These are phyloP conservation scores for Apeira syringaria DNA, from an alignment of 2,888 invertebrate species.

Conservation along the genomic window DNA sequence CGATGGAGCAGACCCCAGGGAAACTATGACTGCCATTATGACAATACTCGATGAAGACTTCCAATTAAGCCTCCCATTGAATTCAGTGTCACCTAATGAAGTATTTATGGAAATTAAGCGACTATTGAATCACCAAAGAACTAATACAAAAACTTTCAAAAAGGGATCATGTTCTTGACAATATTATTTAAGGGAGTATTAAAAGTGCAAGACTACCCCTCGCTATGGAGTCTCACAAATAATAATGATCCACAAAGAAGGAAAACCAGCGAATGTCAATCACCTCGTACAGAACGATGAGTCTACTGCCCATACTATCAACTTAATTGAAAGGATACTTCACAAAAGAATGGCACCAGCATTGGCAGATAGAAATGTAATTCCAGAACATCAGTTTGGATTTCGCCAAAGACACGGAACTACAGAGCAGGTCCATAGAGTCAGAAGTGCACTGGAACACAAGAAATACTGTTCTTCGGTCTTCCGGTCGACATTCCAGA, in stretches of 20 bases:
- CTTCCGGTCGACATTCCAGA: too few relatives aligned
- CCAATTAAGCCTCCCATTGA: too few relatives aligned
- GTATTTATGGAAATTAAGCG: too few relatives aligned
- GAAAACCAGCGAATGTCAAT: neutral
- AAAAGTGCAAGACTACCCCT: neutral
- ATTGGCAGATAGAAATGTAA: neutral
- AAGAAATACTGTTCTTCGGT: too few relatives aligned
- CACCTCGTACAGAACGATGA: neutral
- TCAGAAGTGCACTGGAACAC: neutral
- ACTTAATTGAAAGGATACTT: too few relatives aligned
- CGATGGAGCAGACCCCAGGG: too few relatives aligned
- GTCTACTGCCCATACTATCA: neutral
- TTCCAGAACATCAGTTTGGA: neutral
- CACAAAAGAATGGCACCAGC: neutral
- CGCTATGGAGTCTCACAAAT: neutral
- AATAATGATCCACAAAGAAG: conserved; percentile 3
- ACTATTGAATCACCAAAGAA: too few relatives aligned
- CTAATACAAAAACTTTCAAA: too few relatives aligned
- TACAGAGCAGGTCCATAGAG: neutral
- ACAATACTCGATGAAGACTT: too few relatives aligned
- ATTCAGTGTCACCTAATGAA: too few relatives aligned
- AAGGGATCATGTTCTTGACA: neutral
- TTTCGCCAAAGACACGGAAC: neutral
- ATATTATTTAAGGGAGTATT: neutral
- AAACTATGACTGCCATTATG: too few relatives aligned